Conservation (phyloP, 2,888 invertebrate species). For the Anodontia alba region DNA sequence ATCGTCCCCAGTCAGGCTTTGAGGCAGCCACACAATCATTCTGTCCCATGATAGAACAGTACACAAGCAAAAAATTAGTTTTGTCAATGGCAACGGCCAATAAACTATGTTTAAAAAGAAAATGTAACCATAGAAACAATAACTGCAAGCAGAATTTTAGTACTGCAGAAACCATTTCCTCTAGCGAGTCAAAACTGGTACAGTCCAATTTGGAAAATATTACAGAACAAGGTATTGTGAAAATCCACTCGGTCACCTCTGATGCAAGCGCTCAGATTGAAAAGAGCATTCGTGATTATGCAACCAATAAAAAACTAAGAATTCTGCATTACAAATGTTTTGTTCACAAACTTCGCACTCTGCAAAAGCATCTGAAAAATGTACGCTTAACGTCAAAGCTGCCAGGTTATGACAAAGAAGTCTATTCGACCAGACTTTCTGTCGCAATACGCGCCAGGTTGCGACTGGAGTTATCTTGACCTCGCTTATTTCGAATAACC, state of each 20-base stretch:
- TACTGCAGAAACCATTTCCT: too few relatives aligned
- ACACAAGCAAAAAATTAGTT: background rate
- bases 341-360: background rate
- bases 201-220: background rate
- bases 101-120: background rate
- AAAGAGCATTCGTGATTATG: background rate
- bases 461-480: background rate
- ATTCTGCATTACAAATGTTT: background rate
- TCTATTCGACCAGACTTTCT: background rate
- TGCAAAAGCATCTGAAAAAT: background rate
- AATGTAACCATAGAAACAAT: background rate
- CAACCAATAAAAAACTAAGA: background rate
- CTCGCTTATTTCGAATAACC: too few relatives aligned
- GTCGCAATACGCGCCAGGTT: background rate
- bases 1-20: background rate
- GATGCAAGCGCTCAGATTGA: background rate
- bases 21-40: background rate
- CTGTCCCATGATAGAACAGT: background rate
- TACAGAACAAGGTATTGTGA: background rate
- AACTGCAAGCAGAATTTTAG: background rate
- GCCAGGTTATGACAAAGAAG: background rate
- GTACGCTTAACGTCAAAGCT: background rate
- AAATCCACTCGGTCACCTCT: background rate
- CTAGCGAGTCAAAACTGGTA: background rate
- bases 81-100: background rate